Evolutionary conservation across 2,113 vertebrate species (phyloP), one percentile per base, ranked within the genome.

Genomic region (Myrmecophaga tridactyla): DNA sequence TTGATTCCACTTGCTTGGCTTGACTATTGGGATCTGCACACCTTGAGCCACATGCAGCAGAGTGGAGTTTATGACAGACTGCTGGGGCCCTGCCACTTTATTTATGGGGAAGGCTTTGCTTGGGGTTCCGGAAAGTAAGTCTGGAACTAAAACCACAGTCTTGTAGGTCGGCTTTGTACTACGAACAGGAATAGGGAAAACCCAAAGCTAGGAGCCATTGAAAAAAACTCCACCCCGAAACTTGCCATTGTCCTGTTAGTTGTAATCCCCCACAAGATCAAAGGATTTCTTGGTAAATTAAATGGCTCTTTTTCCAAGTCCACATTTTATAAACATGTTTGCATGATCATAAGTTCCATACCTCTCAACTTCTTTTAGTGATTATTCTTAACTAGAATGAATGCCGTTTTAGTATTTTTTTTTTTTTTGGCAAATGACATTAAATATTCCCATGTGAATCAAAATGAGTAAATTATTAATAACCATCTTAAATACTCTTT

Each of bases 1-100:
- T 95, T 94, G 94, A 92, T 96, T 96, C 89, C 94, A 90, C 60
- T 96, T 96, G 90, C 46, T 95, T 92, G 83, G 88, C 87, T 63
- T 90, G 87, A 85, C 60, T 92, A 34, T 51, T 0, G 18, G 76
- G 83, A 93, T 93, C 84, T 77, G 34, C 62, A 48, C 67, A 95
- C 96, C 86, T 97, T 94, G 77, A 81, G 80, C 92, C 89, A 92
- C 93, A 81, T 89, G 76, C 27, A 9, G 27, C 89, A 14, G 62
- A 95, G 39, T 89, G 80, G 63, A 48, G 75, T 93, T 89, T 89
- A 77, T 92, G 91, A 89, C 86, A 36, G 82, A 94, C 90, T 93
- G 20, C 72, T 12, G 4, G 83, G 41, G 82, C 48, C 92, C 84
- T 70, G 39, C 81, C 85, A 69, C 48, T 86, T 96, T 92, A 83